These are phyloP conservation scores for Canis aureus DNA, from an alignment of 2,113 vertebrate species.

Conservation along the genomic window DNA sequence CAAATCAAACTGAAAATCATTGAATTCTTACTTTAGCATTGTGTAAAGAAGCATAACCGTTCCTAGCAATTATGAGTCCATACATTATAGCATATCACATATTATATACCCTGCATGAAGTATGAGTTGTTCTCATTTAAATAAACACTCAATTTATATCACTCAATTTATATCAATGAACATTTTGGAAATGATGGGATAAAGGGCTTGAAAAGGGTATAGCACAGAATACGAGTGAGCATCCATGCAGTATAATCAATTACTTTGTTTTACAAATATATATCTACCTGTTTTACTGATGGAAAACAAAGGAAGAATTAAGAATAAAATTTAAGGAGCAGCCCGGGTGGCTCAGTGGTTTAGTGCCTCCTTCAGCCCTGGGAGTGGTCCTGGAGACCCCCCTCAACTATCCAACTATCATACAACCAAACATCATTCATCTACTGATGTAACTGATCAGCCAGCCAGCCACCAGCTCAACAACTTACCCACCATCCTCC, in stretches of 20 bases:
- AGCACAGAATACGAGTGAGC: not conserved
- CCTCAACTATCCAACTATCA: too few relatives aligned
- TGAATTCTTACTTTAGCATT: not conserved
- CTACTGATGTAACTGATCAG: too few relatives aligned
- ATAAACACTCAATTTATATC: not conserved
- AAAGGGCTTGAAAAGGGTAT: not conserved
- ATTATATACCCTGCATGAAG: not conserved
- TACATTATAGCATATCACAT: not conserved
- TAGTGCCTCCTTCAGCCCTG: too few relatives aligned
- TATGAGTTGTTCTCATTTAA: not conserved
- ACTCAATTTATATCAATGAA: not conserved
- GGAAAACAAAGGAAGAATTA: not conserved
- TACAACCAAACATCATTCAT: too few relatives aligned
- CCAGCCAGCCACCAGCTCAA: too few relatives aligned
- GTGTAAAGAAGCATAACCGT: not conserved
- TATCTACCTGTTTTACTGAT: not conserved
- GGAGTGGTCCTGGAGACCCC: too few relatives aligned
- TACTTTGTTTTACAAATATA: not conserved
- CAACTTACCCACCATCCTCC: too few relatives aligned
- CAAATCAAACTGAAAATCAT: not conserved
- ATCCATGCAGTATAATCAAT: not conserved
- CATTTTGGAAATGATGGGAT: not conserved
- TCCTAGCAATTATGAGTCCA: not conserved
- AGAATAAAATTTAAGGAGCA: not conserved
- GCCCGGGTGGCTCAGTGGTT: too few relatives aligned